Percentiles rank a stretch among this genome's conserved stretches.
Evolutionary conservation across 1,140 invertebrate species (phyloP).

Genomic region (Telenomus remus): DNA sequence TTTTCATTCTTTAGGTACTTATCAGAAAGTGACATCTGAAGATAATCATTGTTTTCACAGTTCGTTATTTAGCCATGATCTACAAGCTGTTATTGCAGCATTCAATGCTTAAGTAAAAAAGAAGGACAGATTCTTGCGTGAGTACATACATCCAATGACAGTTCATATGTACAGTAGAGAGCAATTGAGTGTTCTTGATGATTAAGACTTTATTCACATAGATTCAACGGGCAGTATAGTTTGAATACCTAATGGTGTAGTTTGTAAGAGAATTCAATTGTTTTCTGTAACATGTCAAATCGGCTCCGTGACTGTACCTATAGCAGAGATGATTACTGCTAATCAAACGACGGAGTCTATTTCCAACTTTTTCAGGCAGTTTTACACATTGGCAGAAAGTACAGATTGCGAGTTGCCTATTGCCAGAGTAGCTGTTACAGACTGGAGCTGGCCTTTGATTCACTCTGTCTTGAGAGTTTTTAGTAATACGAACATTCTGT

Average conservation of each 20-base stretch:
- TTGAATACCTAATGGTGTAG: background rate
- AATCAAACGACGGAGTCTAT: no score
- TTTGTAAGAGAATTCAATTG: conserved; percentile 5
- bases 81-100: background rate
- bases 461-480: no score
- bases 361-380: no score
- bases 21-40: background rate
- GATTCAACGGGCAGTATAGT: conserved; percentile 11
- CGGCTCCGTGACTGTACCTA: background rate
- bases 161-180: background rate
- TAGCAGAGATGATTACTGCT: conserved; percentile 23
- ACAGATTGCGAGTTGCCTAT: no score
- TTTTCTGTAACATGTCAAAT: background rate
- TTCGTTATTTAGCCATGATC: background rate
- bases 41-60: background rate
- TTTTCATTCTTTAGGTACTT: background rate
- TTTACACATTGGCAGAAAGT: background rate
- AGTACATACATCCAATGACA: background rate
- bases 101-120: background rate
- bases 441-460: no score
- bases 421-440: no score
- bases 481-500: no score
- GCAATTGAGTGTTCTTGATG: background rate
- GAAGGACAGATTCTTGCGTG: background rate
- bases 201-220: conserved; percentile 1